Evolutionary conservation across 2,113 vertebrate genomes (phyloP).

Genomic region (Trochalopteron elliotii): DNA sequence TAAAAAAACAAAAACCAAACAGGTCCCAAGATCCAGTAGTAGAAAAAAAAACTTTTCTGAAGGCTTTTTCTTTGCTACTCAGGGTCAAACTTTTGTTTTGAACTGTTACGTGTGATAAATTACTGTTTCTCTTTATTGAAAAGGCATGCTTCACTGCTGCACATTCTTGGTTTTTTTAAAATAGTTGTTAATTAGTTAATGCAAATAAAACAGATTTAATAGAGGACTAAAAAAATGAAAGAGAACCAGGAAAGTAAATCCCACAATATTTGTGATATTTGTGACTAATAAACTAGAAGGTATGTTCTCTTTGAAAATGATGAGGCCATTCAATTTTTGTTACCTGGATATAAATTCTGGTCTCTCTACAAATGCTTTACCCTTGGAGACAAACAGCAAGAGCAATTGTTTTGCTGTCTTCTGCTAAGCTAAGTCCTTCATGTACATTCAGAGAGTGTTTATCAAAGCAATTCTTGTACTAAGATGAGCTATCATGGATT

Average conservation of each 20-base stretch:
- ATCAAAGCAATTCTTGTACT: background rate
- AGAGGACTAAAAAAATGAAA: rapidly evolving
- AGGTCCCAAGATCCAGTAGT: background rate
- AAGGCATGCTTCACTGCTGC: background rate
- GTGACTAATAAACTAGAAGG: background rate
- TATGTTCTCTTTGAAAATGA: background rate
- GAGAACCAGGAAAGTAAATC: rapidly evolving
- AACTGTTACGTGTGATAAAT: background rate
- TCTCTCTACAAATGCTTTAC: background rate
- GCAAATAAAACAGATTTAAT: background rate
- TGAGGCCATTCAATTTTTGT: background rate
- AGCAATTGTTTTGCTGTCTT: background rate
- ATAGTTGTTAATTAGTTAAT: background rate
- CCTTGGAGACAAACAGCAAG: background rate
- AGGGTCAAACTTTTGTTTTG: background rate
- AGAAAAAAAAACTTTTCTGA: background rate
- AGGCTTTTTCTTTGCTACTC: background rate
- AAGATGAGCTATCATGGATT: background rate
- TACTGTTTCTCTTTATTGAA: background rate
- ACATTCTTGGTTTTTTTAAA: background rate
- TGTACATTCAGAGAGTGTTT: background rate
- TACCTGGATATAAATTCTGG: background rate
- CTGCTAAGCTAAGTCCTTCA: background rate
- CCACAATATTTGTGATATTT: background rate
- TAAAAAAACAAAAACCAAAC: background rate